phyloP scores from a whole-genome alignment of 2,797 vertebrate species.

The Anguilla anguilla region DNA sequence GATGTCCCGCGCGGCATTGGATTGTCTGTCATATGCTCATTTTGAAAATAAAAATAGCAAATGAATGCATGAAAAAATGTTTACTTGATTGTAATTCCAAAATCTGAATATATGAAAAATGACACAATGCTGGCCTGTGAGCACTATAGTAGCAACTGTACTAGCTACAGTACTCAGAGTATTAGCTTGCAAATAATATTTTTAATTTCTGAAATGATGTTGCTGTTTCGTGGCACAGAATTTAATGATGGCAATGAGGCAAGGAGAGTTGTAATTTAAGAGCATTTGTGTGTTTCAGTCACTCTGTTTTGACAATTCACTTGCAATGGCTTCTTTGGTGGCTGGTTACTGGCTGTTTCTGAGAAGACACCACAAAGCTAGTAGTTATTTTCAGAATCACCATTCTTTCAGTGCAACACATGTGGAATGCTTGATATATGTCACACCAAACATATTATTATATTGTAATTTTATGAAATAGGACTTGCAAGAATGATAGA shows the following conservation, averaged over 20 bases:
- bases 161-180: background rate
- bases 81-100: background rate
- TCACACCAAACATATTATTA: background rate
- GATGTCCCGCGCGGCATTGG: background rate
- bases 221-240: background rate
- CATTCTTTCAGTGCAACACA: background rate
- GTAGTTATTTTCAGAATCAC: background rate
- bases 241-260: background rate
- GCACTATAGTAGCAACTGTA: background rate
- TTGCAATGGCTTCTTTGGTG: background rate
- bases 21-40: background rate
- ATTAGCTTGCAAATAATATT: background rate
- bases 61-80: background rate
- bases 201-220: background rate
- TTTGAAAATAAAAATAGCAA: background rate
- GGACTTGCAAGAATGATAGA: background rate
- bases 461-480: background rate
- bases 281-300: background rate
- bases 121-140: background rate
- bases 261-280: background rate
- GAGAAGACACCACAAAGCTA: background rate
- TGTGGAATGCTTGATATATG: background rate
- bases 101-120: background rate
- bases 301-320: background rate
- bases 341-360: background rate